Evolutionary conservation across 2,113 vertebrate genomes (phyloP).

Genomic region (Nyctereutes procyonoides): DNA sequence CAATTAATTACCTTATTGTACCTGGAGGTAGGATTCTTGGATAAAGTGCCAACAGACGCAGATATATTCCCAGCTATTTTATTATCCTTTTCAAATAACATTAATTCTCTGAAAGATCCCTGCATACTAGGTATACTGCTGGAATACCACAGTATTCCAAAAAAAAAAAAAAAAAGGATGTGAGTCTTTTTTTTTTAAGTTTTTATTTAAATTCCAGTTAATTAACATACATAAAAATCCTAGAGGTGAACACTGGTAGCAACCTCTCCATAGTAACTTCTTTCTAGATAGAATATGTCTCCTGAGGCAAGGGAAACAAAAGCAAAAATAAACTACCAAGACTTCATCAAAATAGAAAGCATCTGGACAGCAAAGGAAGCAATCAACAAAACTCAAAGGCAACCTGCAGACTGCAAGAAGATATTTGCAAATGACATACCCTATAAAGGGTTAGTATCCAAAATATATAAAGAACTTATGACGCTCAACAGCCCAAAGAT

Average conservation of each 20-base stretch:
- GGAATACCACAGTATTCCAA: neutral
- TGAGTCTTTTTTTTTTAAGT: neutral
- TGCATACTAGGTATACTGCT: neutral
- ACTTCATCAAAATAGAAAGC: neutral
- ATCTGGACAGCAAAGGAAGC: neutral
- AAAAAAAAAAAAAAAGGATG: too few relatives aligned
- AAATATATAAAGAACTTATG: neutral
- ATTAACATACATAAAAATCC: neutral
- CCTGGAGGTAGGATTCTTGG: neutral
- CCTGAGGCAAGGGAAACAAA: neutral
- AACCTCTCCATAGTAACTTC: neutral
- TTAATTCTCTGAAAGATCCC: neutral
- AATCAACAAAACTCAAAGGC: neutral
- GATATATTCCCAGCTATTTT: neutral
- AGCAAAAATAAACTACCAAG: neutral
- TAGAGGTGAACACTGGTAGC: neutral
- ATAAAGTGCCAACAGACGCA: neutral
- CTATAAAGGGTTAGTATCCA: neutral
- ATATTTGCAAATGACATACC: neutral
- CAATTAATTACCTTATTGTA: slow-evolving; percentile 26
- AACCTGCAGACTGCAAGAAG: neutral
- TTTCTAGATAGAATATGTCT: neutral
- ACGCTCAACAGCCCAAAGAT: neutral
- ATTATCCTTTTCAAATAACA: neutral
- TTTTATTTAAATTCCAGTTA: neutral